Evolutionary conservation across 2,113 vertebrate species (phyloP), one percentile per base, ranked within the genome.

Genomic region (Prionailurus viverrinus): DNA sequence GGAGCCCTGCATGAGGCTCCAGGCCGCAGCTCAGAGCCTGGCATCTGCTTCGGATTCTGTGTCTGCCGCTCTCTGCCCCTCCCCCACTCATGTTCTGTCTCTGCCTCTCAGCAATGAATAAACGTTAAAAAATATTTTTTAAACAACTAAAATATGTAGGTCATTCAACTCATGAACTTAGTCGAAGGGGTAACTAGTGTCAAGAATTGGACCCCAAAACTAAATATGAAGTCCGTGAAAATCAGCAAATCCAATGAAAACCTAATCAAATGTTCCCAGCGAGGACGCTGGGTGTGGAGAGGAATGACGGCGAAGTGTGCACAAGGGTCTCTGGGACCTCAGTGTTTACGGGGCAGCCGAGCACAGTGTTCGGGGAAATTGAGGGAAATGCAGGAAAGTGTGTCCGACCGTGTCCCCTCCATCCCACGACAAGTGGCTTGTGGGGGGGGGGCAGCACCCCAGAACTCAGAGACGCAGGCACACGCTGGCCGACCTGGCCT

Each of bases 311-410:
- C 5, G 11, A 63, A 9, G 33, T 1, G 7, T 15, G 3, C 12
- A 0, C 1, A 1, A n/a, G 18, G 4, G 2, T 13, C 19, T 5
- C 1, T 0, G 16, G 48, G 21, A 58, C 13, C 5, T 31, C 85
- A 2, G 10, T 7, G 23, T 41, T 27, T 1, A 1, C 0, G 0
- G 9, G 0, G 0, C 4, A 45, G 19, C 16, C 0, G 0, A 15
- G 19, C 45, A n/a, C 6, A 4, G 7, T 16, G 0, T 7, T 14
- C 23, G 1, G 71, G 29, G 19, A 31, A 3, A 18, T 3, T 14
- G 9, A 18, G 66, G n/a, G 19, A 27, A 65, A 48, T 1, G 5
- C 13, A 19, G 16, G 27, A 12, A 39, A 7, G 7, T 4, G 0
- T 15, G 14, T 33, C 41, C 5, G 0, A 8, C 11, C 2, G 4